Base-by-base conservation (phyloP, 2,113 vertebrate genomes). In the Gyps fulvus region DNA sequence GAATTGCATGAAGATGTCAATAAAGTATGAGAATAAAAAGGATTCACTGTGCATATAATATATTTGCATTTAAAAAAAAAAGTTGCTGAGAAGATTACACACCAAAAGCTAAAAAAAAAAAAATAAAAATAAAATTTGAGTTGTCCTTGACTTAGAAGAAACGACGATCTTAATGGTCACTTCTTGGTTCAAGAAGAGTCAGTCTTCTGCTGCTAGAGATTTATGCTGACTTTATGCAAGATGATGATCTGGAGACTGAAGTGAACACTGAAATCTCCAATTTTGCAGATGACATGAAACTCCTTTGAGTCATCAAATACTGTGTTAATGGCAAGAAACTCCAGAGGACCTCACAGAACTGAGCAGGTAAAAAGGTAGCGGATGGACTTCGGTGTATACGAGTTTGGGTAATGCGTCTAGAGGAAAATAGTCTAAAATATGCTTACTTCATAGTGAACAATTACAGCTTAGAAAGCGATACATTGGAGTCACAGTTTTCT, bases 151-250 rank as follows among this genome's bases (percentile, higher is more conserved):
- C 9, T 42, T 26, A 32, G n/a, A 42, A 49, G 22, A 76, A 71
- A 9, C 5, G 26, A 15, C 0, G 0, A 36, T 26, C 43, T 12
- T 19, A 25, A 3, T 69, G 42, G 16, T 76, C 18, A 16, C 7
- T 67, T 49, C 19, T 54, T 36, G 49, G 15, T 23, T 72, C 32
- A 59, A 69, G n/a, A n/a, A 29, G 32, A n/a, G 11, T 36, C 36
- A 6, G 3, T 34, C 34, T 42, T n/a, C 67, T 76, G 45, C 47
- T 83, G 11, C 23, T 42, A 40, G 31, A 49, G 26, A 27, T 26
- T 38, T 31, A 29, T 55, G n/a, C 22, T 36, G 14, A 13, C 52
- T 61, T 42, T 15, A 10, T n/a, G 18, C 16, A 31, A 20, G 21
- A 4, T 31, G 32, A 11, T 54, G 10, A 32, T 55, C 63, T 73